Base-by-base conservation (phyloP, 53 echinoderm and acorn worm species). In the Echinometra lucunter region DNA sequence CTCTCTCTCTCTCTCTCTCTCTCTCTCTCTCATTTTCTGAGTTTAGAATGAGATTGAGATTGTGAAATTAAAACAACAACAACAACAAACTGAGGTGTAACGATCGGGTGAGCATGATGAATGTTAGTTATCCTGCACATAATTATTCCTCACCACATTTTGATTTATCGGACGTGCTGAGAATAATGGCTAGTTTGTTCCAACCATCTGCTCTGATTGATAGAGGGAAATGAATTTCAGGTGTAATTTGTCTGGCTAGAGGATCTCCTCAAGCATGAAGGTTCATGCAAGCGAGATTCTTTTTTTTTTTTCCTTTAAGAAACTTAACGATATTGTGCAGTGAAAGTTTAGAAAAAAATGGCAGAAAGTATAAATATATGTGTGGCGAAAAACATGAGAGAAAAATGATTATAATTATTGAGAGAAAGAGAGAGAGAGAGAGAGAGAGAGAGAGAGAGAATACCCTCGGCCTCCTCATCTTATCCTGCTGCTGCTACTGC, bases 161-260 rank as follows among this genome's bases (percentile, higher is more conserved):
- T 60, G 60, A 89, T 89, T 58, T 89, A 89, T 89, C 56, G 89
- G 60, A 58, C 40, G 60, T 19, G 38, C 37, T 89, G 58, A 60
- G 89, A 89, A 89, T 89, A 89, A 60, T 89, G 58, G 40, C 37
- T 37, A 30, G 37, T 58, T 58, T 58, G 89, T 8, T 57, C 35
- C 60, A 89, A 89, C 58, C 89, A 89, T 89, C 89, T 89, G 89
- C 89, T 16, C 49, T 49, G 85, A 85, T 85, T 45, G 85, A 85
- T 85, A 49, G 49, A 53, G 28, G 85, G 85, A 49, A 85, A 85
- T 85, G 49, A 85, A 85, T 85, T 85, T 85, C 85, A 85, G 85
- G 85, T 85, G 85, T 85, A 85, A 85, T 85, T 85, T 85, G 85
- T 85, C 28, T 85, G 49, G 85, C 53, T 13, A 21, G 85, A 49